phyloP scores from a whole-genome alignment of 1,140 invertebrate genomes.

The Scaptomyza montana region DNA sequence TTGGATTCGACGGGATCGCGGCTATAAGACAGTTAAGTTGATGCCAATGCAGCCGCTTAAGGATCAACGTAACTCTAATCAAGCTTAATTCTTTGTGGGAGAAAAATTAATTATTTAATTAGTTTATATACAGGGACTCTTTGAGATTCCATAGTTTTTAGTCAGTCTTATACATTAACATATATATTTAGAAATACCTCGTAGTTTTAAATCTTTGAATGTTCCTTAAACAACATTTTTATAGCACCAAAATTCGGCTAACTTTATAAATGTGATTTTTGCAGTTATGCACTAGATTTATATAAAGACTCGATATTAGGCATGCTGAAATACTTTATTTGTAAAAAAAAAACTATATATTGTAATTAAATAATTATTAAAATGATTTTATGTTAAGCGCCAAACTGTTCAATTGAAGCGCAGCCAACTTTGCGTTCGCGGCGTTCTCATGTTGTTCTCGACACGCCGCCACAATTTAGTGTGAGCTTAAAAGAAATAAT shows the following conservation, averaged over 20 bases:
- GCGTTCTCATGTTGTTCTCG: not conserved
- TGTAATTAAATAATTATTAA: not conserved
- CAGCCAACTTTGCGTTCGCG: not conserved
- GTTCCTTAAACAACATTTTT: slow-evolving; percentile 33
- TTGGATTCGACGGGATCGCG: slow-evolving; percentile 84
- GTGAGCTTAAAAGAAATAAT: no score
- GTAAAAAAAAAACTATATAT: not conserved
- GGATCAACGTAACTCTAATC: slow-evolving; percentile 25
- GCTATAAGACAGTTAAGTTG: slow-evolving; percentile 68
- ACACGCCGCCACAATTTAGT: not conserved
- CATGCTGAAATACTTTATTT: no score
- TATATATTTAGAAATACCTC: slow-evolving; percentile 43
- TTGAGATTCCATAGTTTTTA: slow-evolving; percentile 46
- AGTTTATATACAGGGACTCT: slow-evolving; percentile 48
- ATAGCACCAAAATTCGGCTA: slow-evolving; percentile 25
- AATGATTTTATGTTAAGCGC: not conserved
- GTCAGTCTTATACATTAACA: slow-evolving; percentile 37
- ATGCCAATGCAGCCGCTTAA: slow-evolving; percentile 47
- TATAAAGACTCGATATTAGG: slow-evolving; percentile 17
- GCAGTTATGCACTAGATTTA: slow-evolving; percentile 37
- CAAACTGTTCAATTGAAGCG: not conserved
- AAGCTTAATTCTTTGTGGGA: slow-evolving; percentile 8
- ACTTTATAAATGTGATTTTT: slow-evolving; percentile 41
- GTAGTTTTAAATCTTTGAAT: slow-evolving; percentile 48
- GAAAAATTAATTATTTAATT: slow-evolving; percentile 6